phyloP scores from a whole-genome alignment of 2,888 invertebrate species.

The Odontocolon sp. region DNA sequence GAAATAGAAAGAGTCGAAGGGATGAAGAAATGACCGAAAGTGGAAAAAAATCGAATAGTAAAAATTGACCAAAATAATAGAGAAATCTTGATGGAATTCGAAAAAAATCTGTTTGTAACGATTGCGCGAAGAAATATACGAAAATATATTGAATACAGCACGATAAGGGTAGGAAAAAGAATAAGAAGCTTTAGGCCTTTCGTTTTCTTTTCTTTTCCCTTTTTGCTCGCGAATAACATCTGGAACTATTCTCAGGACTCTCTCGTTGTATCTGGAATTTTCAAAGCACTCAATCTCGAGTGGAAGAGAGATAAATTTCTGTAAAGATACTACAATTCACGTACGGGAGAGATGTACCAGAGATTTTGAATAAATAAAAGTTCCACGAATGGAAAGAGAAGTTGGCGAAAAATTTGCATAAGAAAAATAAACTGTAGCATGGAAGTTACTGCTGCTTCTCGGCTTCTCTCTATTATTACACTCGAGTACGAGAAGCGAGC shows the following conservation, averaged over 20 bases:
- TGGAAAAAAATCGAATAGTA: background rate
- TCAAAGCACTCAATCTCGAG: background rate
- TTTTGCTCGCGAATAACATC: background rate
- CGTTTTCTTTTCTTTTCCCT: background rate
- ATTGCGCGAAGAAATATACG: too few species aligned
- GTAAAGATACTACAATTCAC: background rate
- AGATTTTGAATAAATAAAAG: slow-evolving; percentile 17
- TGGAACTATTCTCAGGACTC: slow-evolving; percentile 7
- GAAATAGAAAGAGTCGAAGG: background rate
- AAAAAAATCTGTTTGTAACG: too few species aligned
- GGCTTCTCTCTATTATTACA: background rate
- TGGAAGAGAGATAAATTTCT: background rate
- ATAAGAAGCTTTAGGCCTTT: background rate
- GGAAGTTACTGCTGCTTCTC: too few species aligned
- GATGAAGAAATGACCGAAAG: slow-evolving; percentile 12
- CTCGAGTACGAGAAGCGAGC: background rate
- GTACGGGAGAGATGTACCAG: background rate
- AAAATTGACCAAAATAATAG: background rate
- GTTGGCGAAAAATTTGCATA: slow-evolving; percentile 20
- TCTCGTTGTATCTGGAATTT: background rate
- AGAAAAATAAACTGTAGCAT: slow-evolving; percentile 10
- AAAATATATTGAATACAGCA: too few species aligned
- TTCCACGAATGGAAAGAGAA: slow-evolving; percentile 7
- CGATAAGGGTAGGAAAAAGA: slow-evolving; percentile 13
- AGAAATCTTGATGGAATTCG: background rate